phyloP scores from a whole-genome alignment of 53 echinoderm and acorn worm genomes.

The Paelopatides confundens region DNA sequence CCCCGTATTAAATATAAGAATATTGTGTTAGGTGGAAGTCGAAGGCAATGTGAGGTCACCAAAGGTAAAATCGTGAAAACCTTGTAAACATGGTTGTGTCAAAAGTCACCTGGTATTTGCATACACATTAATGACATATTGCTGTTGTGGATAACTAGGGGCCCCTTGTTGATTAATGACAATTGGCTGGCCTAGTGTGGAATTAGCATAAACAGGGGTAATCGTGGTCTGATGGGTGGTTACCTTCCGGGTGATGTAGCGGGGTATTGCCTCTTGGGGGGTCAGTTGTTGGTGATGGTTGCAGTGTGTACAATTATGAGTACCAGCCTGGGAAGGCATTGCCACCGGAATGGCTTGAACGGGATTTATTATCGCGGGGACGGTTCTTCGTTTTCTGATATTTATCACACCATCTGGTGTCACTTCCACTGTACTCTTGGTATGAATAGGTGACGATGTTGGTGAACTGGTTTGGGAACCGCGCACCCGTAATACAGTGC shows the following conservation, averaged over 20 bases:
- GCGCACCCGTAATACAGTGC: conserved; percentile 64
- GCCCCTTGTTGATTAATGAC: conserved; percentile 19
- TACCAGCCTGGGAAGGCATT: neutral
- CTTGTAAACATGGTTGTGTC: no score
- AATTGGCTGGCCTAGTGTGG: neutral
- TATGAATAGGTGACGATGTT: conserved; percentile 46
- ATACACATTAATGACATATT: conserved; percentile 5
- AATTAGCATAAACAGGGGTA: conserved; percentile 10
- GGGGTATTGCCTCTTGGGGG: neutral
- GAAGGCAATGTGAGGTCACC: no score
- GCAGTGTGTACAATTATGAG: conserved; percentile 24
- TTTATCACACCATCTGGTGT: conserved; percentile 68
- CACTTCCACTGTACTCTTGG: conserved; percentile 65
- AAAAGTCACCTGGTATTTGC: no score
- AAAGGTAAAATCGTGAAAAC: no score
- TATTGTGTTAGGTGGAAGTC: no score
- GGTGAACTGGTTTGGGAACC: conserved; percentile 60
- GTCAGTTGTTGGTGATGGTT: neutral
- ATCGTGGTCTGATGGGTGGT: conserved; percentile 25
- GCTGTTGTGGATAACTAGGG: neutral
- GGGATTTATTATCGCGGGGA: conserved; percentile 45
- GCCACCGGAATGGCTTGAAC: conserved; percentile 39
- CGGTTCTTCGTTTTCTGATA: conserved; percentile 65
- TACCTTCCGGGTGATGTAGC: conserved; percentile 6
- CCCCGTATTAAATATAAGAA: no score